These are phyloP conservation scores for Eurosta solidaginis DNA, from an alignment of 1,140 invertebrate species.

Conservation along the genomic window DNA sequence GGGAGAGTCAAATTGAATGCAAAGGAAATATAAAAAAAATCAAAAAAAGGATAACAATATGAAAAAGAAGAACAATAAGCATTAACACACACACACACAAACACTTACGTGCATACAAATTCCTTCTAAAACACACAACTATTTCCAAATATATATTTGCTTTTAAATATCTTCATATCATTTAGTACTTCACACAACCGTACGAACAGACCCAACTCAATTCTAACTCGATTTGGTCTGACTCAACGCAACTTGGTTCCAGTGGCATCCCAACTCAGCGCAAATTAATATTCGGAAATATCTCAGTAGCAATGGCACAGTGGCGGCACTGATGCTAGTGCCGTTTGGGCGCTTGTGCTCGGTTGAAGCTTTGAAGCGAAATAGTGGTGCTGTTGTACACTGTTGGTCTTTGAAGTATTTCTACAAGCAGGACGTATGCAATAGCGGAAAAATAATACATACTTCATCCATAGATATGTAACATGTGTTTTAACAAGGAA, in stretches of 20 bases:
- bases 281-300: neutral
- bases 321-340: neutral
- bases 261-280: neutral
- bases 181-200: constrained; percentile 8
- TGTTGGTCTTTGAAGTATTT: too few species aligned
- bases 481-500: too few species aligned
- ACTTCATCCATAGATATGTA: too few species aligned
- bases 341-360: too few species aligned
- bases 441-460: too few species aligned
- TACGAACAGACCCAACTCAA: constrained; percentile 22
- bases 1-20: neutral
- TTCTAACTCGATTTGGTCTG: constrained; percentile 8
- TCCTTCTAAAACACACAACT: neutral
- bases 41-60: neutral
- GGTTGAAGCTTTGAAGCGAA: too few species aligned
- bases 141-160: neutral
- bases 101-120: neutral
- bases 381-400: too few species aligned
- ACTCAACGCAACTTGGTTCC: neutral
- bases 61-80: neutral
- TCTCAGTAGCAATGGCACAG: neutral
- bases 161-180: too few species aligned
- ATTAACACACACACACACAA: neutral
- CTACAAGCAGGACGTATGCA: too few species aligned
- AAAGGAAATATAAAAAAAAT: neutral